These are phyloP conservation scores for Ophion ellenae DNA, from an alignment of 2,888 invertebrate species.

Conservation along the genomic window DNA sequence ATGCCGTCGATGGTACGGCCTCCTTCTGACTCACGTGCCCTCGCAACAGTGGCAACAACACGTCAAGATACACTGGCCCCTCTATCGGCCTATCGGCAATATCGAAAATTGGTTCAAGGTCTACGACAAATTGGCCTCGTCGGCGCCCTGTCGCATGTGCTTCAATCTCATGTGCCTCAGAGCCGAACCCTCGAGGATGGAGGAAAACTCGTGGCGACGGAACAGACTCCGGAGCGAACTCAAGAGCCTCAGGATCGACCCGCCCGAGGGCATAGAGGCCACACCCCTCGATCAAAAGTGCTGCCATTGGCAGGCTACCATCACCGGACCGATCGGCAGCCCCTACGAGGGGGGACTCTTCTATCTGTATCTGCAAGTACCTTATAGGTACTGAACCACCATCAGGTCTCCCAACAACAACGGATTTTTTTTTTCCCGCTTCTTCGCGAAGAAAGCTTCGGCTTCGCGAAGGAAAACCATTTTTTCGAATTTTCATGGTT, in stretches of 20 bases:
- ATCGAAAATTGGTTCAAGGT: conserved; percentile 93
- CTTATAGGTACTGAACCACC: conserved; percentile 87
- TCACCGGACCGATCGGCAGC: conserved; percentile 95
- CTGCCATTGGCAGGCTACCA: conserved; percentile 97
- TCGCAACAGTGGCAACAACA: conserved; percentile 92
- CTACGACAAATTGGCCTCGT: conserved; percentile 85
- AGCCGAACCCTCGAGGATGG: conserved; percentile 87
- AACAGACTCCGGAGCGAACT: conserved; percentile 92
- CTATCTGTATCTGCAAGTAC: conserved; percentile 95
- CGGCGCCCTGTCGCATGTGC: conserved; percentile 91
- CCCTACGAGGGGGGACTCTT: conserved; percentile 98
- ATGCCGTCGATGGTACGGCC: conserved; percentile 92
- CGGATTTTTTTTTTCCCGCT: no score
- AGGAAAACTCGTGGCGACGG: conserved; percentile 93
- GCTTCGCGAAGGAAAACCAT: no score
- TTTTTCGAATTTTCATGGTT: no score
- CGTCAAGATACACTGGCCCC: conserved; percentile 92
- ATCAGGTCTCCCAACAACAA: no score
- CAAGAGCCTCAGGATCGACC: conserved; percentile 89
- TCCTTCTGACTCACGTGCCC: conserved; percentile 91
- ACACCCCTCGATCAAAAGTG: conserved; percentile 91
- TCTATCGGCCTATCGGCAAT: conserved; percentile 90
- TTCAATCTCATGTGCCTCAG: conserved; percentile 92
- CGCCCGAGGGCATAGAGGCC: conserved; percentile 94
- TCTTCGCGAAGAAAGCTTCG: no score